phyloP scores from a whole-genome alignment of 2,113 vertebrate species.

The Cranoglanis bouderius region DNA sequence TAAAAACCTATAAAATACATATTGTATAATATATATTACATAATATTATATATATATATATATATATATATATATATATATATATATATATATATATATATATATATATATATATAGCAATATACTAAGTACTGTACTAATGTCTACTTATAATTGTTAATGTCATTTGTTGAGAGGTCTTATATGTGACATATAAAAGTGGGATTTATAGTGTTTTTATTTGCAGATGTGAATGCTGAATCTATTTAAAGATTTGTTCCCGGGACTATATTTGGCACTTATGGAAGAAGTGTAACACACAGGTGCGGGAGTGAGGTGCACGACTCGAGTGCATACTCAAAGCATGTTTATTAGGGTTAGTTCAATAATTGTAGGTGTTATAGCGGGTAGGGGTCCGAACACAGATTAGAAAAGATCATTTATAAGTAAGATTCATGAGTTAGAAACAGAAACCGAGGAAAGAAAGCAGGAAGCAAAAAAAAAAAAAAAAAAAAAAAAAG shows the following conservation, averaged over 20 bases:
- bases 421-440: background rate
- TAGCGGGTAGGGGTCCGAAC: background rate
- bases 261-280: conserved; percentile 25
- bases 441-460: background rate
- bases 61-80: background rate
- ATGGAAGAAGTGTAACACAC: conserved; percentile 17
- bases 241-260: conserved; percentile 28
- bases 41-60: background rate
- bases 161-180: background rate
- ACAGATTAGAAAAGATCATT: background rate
- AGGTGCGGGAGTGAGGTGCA: background rate
- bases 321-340: background rate
- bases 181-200: background rate
- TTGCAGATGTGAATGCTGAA: conserved; percentile 64
- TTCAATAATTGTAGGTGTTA: background rate
- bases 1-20: background rate
- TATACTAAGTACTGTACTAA: background rate
- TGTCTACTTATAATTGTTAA: background rate
- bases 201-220: conserved; percentile 57
- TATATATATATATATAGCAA: background rate
- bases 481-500: background rate
- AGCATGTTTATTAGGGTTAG: background rate
- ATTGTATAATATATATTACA: background rate
- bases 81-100: background rate
- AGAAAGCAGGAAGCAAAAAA: background rate